Base-by-base conservation (phyloP, 2,113 vertebrate genomes). In the Ictalurus punctatus region DNA sequence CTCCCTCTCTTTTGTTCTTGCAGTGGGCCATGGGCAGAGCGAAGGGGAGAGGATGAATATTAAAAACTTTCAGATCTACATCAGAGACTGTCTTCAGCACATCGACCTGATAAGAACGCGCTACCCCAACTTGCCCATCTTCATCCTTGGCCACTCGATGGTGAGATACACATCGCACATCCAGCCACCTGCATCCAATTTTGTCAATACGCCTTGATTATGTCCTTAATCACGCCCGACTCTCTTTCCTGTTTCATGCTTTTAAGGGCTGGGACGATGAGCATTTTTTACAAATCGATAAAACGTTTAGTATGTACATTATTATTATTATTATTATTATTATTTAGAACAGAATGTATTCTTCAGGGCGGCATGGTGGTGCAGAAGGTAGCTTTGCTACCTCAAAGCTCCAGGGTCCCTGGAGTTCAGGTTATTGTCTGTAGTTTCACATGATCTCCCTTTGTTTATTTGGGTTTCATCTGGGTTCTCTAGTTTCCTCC, bases 61-160 rank as follows among this genome's bases (percentile, higher is more conserved):
- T 88, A 97, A 97, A 4, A 96, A 99, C 92, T 99, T 99, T 95
- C 97, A 98, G 5, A 54, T 97, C 69, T 99, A 96, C 91, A 74
- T 99, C 94, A 95, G 98, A 92, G 98, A 99, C 86, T 94, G 95
- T 80, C 93, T 99, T 85, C 98, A 99, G 93, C 98, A 99, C 85
- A 94, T 99, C 23, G 97, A 98, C 88, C 71, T 95, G 63, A 92
- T 99, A 94, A 97, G 95, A 92, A 96, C 95, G 76, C 95, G 95
- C 61, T 90, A 98, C 82, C 97, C 98, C 0, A 93, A 91, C 34
- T 93, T 99, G n/a, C 97, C 98, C 0, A 0, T 98, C 93, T 97
- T 98, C 94, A 95, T 99, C 34, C 91, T 99, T 78, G 98, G 98
- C 71, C 98, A 99, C 92, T 99, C 98, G 85, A 99, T 99, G 98